Percentiles rank a stretch among this genome's conserved stretches.
Conservation (phyloP, 2,888 invertebrate genomes). For the Heliconius hortense region DNA sequence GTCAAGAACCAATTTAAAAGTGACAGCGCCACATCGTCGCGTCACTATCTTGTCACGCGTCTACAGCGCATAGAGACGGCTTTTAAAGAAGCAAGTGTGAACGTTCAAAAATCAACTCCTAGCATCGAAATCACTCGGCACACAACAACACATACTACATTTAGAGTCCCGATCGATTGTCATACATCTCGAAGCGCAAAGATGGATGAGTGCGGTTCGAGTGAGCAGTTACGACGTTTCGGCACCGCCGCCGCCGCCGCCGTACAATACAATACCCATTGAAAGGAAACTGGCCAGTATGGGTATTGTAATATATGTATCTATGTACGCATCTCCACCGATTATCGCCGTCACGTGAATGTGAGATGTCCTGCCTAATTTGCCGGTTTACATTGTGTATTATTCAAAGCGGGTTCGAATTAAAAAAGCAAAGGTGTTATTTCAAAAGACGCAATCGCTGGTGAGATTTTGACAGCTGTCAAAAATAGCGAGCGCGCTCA, state of each 20-base stretch:
- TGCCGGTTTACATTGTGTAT: constrained; percentile 71
- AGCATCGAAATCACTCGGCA: constrained; percentile 70
- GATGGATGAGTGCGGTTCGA: constrained; percentile 68
- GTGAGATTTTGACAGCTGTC: constrained; percentile 71
- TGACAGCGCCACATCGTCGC: constrained; percentile 72
- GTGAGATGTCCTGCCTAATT: constrained; percentile 61
- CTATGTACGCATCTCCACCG: constrained; percentile 65
- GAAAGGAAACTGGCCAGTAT: constrained; percentile 64
- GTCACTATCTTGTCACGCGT: constrained; percentile 60
- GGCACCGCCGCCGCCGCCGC: constrained; percentile 48
- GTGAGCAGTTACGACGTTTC: constrained; percentile 63
- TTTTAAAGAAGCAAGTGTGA: constrained; percentile 61
- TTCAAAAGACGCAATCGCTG: constrained; percentile 44
- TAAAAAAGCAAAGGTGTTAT: constrained; percentile 55
- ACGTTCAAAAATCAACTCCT: constrained; percentile 62
- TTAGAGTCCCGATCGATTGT: constrained; percentile 68
- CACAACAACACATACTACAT: constrained; percentile 63
- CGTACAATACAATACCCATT: constrained; percentile 70
- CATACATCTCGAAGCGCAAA: constrained; percentile 67
- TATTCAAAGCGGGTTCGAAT: constrained; percentile 59
- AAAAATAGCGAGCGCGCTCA: constrained; percentile 45
- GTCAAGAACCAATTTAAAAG: constrained; percentile 69
- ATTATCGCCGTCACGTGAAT: constrained; percentile 71
- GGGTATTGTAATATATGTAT: constrained; percentile 65
- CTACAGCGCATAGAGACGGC: constrained; percentile 48